A percentile compares a stretch with the other conserved stretches of the same genome.
phyloP scores from a whole-genome alignment of 2,797 vertebrate species.

The Rhinoraja longicauda region DNA sequence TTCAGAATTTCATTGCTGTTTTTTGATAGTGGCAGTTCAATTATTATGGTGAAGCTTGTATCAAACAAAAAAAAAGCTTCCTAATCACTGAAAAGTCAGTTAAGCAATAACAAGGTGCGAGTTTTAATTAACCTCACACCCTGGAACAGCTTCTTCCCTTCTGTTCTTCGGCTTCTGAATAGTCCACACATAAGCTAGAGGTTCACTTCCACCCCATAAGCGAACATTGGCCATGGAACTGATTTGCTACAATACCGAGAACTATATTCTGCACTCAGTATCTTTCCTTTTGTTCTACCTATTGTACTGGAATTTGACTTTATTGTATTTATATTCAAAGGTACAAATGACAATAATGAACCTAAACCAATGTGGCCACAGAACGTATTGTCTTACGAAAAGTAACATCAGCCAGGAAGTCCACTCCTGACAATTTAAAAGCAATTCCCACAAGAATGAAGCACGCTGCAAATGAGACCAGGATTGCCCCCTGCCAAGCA shows the following conservation, averaged over 20 bases:
- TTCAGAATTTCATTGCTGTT: background rate
- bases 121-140: background rate
- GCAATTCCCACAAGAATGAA: background rate
- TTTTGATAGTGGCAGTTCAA: background rate
- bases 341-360: no score
- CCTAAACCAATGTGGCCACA: background rate
- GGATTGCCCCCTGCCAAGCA: background rate
- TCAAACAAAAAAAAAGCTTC: background rate
- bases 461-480: background rate
- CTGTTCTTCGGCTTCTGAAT: no score
- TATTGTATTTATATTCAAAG: no score
- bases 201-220: no score
- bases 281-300: no score
- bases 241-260: no score
- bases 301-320: no score
- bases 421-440: background rate
- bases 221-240: no score
- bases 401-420: no score
- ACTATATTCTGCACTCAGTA: no score
- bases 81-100: background rate
- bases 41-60: background rate
- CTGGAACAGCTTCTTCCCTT: no score
- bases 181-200: no score
- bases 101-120: background rate
- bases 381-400: background rate